Percentiles rank a stretch among this genome's conserved stretches.
Conservation (phyloP, 2,888 invertebrate genomes). For the Epistrophe grossulariae region DNA sequence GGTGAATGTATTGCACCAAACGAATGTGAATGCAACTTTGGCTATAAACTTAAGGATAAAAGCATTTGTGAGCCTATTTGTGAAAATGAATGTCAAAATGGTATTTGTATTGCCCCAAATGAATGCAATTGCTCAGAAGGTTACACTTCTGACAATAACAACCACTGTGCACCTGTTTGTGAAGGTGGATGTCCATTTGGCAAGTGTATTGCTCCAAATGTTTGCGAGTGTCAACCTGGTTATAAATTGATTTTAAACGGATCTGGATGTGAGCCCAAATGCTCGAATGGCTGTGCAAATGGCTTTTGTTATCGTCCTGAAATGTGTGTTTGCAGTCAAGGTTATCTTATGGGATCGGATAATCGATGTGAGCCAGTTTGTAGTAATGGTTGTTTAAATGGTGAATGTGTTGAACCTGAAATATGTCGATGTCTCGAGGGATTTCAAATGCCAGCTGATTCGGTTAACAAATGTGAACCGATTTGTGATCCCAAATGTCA, state of each 20-base stretch:
- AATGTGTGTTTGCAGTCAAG: constrained; percentile 83
- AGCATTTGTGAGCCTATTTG: constrained; percentile 54
- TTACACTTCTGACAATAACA: constrained; percentile 67
- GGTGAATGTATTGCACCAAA: constrained; percentile 82
- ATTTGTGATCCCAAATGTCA: constrained; percentile 81
- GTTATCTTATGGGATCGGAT: constrained; percentile 81
- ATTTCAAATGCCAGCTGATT: constrained; percentile 60
- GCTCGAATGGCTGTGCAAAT: constrained; percentile 76
- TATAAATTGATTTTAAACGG: constrained; percentile 69
- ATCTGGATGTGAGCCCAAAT: constrained; percentile 80
- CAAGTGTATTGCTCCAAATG: constrained; percentile 55
- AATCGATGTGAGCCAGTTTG: constrained; percentile 80
- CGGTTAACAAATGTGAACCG: constrained; percentile 79
- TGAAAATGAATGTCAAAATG: constrained; percentile 62
- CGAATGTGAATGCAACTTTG: constrained; percentile 81
- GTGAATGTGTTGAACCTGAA: constrained; percentile 84
- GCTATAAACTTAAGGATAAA: constrained; percentile 63
- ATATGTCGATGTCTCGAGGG: constrained; percentile 85
- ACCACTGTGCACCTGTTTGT: constrained; percentile 78
- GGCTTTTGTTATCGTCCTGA: constrained; percentile 78
- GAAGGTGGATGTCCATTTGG: constrained; percentile 68
- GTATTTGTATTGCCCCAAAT: constrained; percentile 78
- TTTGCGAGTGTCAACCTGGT: constrained; percentile 63
- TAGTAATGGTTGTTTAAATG: constrained; percentile 78
- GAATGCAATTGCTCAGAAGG: constrained; percentile 81